phyloP scores from a whole-genome alignment of 2,113 vertebrate genomes.

The Tautogolabrus adspersus region DNA sequence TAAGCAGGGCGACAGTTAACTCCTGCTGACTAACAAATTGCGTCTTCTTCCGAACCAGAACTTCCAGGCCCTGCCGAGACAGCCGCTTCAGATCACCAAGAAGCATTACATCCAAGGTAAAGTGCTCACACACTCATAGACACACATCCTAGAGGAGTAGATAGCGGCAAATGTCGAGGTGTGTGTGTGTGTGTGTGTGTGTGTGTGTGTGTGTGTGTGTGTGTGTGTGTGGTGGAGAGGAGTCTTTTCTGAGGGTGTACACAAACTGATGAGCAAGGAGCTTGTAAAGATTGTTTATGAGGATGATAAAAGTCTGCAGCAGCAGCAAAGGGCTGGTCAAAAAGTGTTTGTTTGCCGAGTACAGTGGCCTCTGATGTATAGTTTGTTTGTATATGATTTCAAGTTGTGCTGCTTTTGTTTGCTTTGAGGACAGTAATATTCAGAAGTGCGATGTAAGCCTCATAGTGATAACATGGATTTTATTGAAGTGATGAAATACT shows the following conservation, averaged over 20 bases:
- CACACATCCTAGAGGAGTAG: constrained; percentile 47
- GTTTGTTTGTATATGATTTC: background rate
- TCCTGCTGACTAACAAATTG: constrained; percentile 14
- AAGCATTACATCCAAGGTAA: constrained; percentile 75
- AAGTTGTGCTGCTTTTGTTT: background rate
- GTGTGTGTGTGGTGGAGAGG: constrained; percentile 12
- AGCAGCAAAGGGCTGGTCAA: constrained; percentile 3
- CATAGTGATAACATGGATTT: background rate
- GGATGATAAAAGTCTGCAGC: constrained; percentile 41
- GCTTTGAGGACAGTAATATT: background rate
- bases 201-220: background rate
- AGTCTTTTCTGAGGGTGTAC: constrained; percentile 25
- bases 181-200: constrained; percentile 4
- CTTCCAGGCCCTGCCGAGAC: constrained; percentile 82
- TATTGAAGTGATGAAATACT: background rate
- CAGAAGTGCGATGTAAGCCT: background rate
- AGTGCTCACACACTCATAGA: background rate
- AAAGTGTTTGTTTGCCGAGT: background rate
- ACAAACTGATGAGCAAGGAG: constrained; percentile 44
- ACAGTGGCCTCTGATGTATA: background rate
- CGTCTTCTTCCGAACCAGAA: constrained; percentile 69
- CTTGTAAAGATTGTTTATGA: constrained; percentile 44
- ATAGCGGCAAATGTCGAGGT: constrained; percentile 51
- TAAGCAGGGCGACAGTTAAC: background rate
- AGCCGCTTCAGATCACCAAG: constrained; percentile 78